Conservation (phyloP, 2,888 invertebrate genomes). For the Sinelater perroti region DNA sequence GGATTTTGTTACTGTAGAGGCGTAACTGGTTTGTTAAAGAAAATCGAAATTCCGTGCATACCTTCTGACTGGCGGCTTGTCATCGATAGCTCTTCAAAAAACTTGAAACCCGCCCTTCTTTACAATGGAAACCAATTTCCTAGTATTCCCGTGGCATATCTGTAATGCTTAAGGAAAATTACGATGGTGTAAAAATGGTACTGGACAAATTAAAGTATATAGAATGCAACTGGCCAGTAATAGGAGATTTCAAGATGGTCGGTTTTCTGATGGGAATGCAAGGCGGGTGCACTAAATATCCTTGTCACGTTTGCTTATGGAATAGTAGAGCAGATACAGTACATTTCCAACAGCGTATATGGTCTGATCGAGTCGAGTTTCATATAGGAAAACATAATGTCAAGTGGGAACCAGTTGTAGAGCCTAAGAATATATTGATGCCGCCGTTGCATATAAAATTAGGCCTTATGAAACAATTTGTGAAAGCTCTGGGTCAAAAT, state of each 20-base stretch:
- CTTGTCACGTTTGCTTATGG: slow-evolving; percentile 5
- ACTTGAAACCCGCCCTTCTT: slow-evolving; percentile 3
- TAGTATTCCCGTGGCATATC: background rate
- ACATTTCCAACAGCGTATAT: background rate
- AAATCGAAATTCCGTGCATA: background rate
- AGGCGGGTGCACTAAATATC: background rate
- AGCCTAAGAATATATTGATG: background rate
- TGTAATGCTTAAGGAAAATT: background rate
- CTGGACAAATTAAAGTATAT: background rate
- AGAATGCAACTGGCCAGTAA: background rate
- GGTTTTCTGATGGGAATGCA: slow-evolving; percentile 4
- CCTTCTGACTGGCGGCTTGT: slow-evolving; percentile 7
- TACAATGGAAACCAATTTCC: slow-evolving; percentile 9
- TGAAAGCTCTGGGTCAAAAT: slow-evolving; percentile 1
- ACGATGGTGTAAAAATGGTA: background rate
- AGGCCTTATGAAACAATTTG: slow-evolving; percentile 19
- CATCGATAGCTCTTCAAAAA: background rate
- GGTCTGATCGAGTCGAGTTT: background rate
- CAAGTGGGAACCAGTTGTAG: background rate
- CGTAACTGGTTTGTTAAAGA: slow-evolving; percentile 2
- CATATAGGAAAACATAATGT: background rate
- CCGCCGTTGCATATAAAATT: background rate
- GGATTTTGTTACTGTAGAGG: slow-evolving; percentile 7
- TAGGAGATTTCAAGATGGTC: background rate
- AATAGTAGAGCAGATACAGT: background rate